Base-by-base conservation (phyloP, 2,797 vertebrate genomes). In the Hydrophis major region DNA sequence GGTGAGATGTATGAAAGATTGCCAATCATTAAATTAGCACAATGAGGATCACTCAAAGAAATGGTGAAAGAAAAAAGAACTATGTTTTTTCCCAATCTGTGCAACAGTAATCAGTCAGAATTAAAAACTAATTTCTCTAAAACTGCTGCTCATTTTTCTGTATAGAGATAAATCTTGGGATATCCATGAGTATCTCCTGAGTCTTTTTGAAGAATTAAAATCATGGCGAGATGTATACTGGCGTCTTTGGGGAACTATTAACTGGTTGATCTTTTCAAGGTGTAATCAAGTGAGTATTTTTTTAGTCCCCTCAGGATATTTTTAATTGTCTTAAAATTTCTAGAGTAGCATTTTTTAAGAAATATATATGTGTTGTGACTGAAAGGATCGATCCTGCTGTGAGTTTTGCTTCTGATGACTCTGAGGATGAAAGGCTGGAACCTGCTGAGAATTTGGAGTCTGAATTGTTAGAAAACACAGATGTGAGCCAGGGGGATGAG, bases 161-260 rank as follows among this genome's bases (percentile, higher is more conserved):
- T 96, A 89, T 95, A 99, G 99, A 97, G 99, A 99, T 97, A 99
- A 98, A 97, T 98, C 96, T 95, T 99, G 99, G 99, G 99, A 99
- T 90, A 97, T 99, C 13, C 98, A 99, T 12, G 99, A 99, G 87
- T 99, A 98, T 96, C 96, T 99, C 93, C 98, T 96, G 37, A 94
- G 97, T 89, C 98, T 99, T 94, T 98, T 98, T 37, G 99, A 99
- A 96, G 99, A 99, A 94, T 78, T 99, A 92, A 99, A 99, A 93
- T 99, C 99, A 93, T 99, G 99, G 99, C 97, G 98, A 90, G 98
- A 99, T 92, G 99, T 99, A 57, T 99, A 99, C 93, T 99, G 99
- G 99, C 98, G 98, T 90, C 98, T 99, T 60, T 99, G 99, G 99
- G 99, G 99, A 2, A 98, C 98, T 42, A 95, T 99, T 95, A 99